Percentiles rank a stretch among this genome's conserved stretches.
Conservation (phyloP, 2,888 invertebrate species). For the Harpalus rubripes region DNA sequence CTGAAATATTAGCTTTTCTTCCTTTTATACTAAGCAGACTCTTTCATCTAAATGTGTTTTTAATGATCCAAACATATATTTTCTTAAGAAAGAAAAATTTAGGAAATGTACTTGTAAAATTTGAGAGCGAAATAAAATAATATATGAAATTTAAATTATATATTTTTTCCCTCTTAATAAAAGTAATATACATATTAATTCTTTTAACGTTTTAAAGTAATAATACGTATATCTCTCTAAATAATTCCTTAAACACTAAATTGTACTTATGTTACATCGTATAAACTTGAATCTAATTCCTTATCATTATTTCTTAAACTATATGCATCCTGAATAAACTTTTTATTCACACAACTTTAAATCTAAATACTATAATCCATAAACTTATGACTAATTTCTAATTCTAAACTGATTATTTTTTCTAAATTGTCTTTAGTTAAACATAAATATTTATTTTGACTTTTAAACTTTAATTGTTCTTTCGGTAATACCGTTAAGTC, state of each 20-base stretch:
- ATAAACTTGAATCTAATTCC: no score
- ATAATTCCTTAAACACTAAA: not conserved
- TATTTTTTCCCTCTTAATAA: slow-evolving; percentile 9
- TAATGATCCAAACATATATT: no score
- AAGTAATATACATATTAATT: not conserved
- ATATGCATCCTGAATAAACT: not conserved
- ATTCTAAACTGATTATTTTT: no score
- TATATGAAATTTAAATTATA: not conserved
- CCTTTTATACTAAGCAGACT: no score
- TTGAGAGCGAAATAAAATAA: not conserved
- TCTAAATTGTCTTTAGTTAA: not conserved
- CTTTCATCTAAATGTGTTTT: no score
- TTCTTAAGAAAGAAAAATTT: no score
- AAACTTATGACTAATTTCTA: no score
- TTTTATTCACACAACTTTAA: not conserved
- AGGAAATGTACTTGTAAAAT: no score
- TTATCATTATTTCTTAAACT: no score
- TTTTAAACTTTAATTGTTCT: not conserved
- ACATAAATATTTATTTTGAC: not conserved
- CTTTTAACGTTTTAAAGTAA: not conserved
- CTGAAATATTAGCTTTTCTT: no score
- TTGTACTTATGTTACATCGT: no score
- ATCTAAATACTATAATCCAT: not conserved
- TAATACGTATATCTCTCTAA: slow-evolving; percentile 1
- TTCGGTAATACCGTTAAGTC: not conserved